These are phyloP conservation scores for Indicator indicator DNA, from an alignment of 2,113 vertebrate genomes.

Conservation along the genomic window DNA sequence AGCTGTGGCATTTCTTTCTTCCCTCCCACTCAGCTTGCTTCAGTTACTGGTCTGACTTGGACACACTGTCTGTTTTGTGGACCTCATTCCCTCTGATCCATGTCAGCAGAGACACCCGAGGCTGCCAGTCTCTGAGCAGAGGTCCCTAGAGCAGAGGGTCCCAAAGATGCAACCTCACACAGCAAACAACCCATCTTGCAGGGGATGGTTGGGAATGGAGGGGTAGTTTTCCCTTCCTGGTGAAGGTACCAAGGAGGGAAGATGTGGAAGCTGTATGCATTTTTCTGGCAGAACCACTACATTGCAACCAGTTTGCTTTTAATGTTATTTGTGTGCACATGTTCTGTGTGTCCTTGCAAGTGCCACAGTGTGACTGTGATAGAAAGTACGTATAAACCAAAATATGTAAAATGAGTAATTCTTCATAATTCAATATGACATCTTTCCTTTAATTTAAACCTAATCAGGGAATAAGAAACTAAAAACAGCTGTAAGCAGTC, in stretches of 20 bases:
- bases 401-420: conserved; percentile 34
- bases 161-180: background rate
- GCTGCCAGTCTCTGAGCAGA: background rate
- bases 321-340: background rate
- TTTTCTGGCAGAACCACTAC: background rate
- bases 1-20: background rate
- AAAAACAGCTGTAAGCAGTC: conserved; percentile 68
- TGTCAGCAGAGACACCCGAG: rapidly evolving
- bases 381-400: conserved; percentile 19
- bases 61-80: rapidly evolving
- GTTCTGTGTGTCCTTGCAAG: background rate
- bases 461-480: conserved; percentile 72
- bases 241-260: background rate
- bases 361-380: background rate
- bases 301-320: background rate
- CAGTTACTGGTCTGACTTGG: background rate
- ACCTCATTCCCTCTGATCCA: background rate
- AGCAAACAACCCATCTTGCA: too few relatives aligned
- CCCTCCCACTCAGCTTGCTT: background rate
- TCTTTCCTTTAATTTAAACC: conserved; percentile 65
- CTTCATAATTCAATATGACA: conserved; percentile 65
- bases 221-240: background rate
- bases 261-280: rapidly evolving
- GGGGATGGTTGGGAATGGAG: rapidly evolving
- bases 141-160: background rate